Evolutionary conservation across 2,797 vertebrate species (phyloP), one percentile per base, ranked within the genome.

Genomic region (Crocidura indochinensis): DNA sequence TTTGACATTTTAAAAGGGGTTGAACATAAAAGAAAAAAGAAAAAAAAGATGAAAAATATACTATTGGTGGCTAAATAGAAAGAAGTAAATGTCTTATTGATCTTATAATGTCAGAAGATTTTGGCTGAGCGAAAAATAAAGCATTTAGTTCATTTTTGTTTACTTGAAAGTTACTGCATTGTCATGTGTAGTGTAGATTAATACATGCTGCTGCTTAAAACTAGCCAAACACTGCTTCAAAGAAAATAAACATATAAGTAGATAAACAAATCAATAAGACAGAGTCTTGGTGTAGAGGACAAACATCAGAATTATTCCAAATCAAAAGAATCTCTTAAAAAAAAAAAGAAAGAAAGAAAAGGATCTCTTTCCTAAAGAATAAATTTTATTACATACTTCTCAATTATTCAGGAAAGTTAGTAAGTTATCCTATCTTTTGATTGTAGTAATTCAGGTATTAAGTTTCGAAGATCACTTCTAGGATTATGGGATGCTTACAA

Each of bases 51-150:
- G 62, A 24, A 67, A 88, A 76, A 94, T 73, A 71, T 86, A n/a
- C 4, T 15, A 26, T 65, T 85, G 73, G 93, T 74, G 67, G n/a
- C 27, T 85, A 88, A 93, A 44, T 51, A 84, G 74, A 86, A 11
- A 94, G 83, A 71, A 44, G 56, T 62, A 77, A 83, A 93, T 92
- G 77, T 26, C 22, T 81, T 72, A 17, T 84, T 92, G 94, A 75
- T 24, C 29, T 79, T 29, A 77, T 94, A 49, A 17, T 76, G 29
- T 87, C 64, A 47, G 68, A 69, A 90, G 60, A 91, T 49, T 77
- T 3, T 73, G 74, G 29, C 84, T 88, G 90, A 89, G 44, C 8
- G 26, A 82, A 4, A 85, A 77, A 84, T 88, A 49, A 94, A 87
- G 72, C 53, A 15, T 22, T 76, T 90, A 38, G 27, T 53, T 88